Evolutionary conservation across 2,113 vertebrate species (phyloP), one percentile per base, ranked within the genome.

Genomic region (Nibea coibor): DNA sequence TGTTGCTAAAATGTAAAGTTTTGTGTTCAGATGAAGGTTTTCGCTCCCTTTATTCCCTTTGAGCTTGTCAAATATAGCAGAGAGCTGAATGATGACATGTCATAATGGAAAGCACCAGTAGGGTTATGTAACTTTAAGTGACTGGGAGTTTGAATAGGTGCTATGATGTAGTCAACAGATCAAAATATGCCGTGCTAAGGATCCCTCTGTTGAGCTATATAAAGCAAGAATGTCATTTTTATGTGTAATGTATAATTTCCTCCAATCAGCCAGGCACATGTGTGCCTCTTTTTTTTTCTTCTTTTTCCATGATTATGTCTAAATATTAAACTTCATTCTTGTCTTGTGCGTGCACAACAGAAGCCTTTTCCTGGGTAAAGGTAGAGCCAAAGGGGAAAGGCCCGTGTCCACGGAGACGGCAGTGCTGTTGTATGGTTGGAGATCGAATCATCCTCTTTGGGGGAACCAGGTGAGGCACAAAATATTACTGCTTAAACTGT

Each of bases 361-460:
- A 95, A 70, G 82, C 91, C 54, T 96, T 97, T 85, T 95, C 94
- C 20, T 99, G 98, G 98, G 96, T 94, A 82, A 98, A 97, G 92
- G 94, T 99, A 50, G 97, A 99, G 22, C 97, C 97, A 0, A 97
- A 96, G 85, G 98, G 98, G 8, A 99, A 99, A 88, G 97, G 97
- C 2, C 98, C 98, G 0, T 99, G 98, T 91, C 96, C 97, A 8
- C 95, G 98, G 31, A 95, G 98, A 78, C 95, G 98, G 48, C 98
- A 99, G 90, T 99, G 98, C 93, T 99, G 98, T 89, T 99, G 98
- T 90, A 98, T 98, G 93, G 97, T 99, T 42, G 98, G 97, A 73
- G 97, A 99, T 92, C 97, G 96, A 88, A 99, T 99, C 84, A 96
- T 99, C 81, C 96, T 99, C 57, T 99, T 99, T 84, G 98, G 98